A percentile compares a stretch with the other conserved stretches of the same genome.
phyloP scores from a whole-genome alignment of 2,113 vertebrate species.

The Austrofundulus limnaeus region DNA sequence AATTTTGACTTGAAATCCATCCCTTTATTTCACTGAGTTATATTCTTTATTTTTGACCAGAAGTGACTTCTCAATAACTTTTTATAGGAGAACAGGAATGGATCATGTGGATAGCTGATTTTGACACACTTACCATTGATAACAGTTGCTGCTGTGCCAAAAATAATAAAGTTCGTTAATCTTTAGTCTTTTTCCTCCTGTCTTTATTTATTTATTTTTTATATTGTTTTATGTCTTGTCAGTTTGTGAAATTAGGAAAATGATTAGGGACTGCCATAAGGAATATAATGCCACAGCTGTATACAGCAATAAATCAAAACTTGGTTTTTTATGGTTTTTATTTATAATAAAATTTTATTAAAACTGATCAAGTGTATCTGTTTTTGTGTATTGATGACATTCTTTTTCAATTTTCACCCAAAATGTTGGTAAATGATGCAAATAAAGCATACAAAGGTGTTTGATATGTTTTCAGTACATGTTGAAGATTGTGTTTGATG shows the following conservation, averaged over 20 bases:
- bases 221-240: constrained; percentile 27
- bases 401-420: no score
- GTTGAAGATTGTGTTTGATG: no score
- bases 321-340: no score
- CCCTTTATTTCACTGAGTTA: neutral
- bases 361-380: no score
- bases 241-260: neutral
- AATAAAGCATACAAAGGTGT: no score
- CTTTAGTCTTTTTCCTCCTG: neutral
- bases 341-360: no score
- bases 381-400: no score
- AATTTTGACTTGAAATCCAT: constrained; percentile 33
- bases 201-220: constrained; percentile 29
- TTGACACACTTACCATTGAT: constrained; percentile 1
- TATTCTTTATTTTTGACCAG: neutral
- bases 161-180: no score
- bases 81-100: neutral
- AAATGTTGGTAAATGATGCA: no score
- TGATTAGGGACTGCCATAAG: no score
- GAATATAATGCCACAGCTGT: neutral
- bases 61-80: neutral
- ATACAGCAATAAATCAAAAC: neutral
- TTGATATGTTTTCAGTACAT: no score
- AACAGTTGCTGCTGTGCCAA: neutral
- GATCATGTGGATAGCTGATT: neutral